These are phyloP conservation scores for Drosophila fuyamai DNA, from an alignment of 1,140 invertebrate species.

Conservation along the genomic window DNA sequence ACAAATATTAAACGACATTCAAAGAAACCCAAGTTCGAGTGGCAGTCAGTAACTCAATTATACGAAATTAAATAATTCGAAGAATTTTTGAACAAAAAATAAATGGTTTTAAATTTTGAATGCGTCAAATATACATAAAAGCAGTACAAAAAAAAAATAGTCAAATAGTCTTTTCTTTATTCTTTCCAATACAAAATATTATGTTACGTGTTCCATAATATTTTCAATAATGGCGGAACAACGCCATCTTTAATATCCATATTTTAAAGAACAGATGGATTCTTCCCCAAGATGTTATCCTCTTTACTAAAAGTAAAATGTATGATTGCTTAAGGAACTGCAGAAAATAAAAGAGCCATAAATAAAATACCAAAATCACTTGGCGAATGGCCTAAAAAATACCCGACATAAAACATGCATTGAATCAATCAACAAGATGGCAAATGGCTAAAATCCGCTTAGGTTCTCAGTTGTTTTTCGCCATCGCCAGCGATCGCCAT, in stretches of 20 bases:
- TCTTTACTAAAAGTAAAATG: conserved; percentile 1
- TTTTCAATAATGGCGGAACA: no score
- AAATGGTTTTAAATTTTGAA: no score
- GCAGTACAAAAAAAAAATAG: no score
- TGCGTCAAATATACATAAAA: no score
- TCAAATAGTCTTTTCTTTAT: no score
- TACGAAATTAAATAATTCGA: neutral
- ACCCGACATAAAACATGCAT: conserved; percentile 24
- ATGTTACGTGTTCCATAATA: no score
- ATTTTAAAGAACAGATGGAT: no score
- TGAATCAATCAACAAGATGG: conserved; percentile 26
- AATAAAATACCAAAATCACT: conserved; percentile 30
- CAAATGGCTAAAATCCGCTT: conserved; percentile 31
- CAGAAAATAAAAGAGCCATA: conserved; percentile 2
- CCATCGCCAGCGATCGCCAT: conserved; percentile 7
- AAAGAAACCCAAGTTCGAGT: neutral
- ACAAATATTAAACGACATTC: neutral
- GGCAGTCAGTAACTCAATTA: neutral
- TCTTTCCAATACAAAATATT: neutral
- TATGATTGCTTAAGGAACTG: neutral
- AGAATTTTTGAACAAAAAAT: neutral
- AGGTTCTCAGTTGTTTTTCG: conserved; percentile 6
- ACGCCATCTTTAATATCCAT: no score
- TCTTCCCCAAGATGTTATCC: neutral
- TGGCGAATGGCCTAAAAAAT: conserved; percentile 22